phyloP scores from a whole-genome alignment of 2,797 vertebrate genomes.

The Champsocephalus gunnari region DNA sequence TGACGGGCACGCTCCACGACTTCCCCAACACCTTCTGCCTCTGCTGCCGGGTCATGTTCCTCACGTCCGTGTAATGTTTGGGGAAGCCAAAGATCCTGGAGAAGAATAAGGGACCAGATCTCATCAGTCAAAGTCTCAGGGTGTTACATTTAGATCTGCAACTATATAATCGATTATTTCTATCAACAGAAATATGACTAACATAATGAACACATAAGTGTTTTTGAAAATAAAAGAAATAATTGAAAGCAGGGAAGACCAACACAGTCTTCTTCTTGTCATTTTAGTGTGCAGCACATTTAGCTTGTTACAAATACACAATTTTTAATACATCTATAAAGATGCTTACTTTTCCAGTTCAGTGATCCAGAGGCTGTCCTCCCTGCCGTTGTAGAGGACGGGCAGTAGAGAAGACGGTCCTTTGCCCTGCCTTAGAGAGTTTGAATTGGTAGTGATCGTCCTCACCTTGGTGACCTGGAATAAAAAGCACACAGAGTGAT shows the following conservation, averaged over 20 bases:
- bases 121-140: neutral
- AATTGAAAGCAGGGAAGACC: too few relatives aligned
- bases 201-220: too few relatives aligned
- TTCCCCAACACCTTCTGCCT: conserved; percentile 92
- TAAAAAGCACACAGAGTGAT: conserved; percentile 10
- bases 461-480: conserved; percentile 82
- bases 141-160: neutral
- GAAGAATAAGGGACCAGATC: neutral
- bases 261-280: too few relatives aligned
- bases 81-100: conserved; percentile 95
- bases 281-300: too few relatives aligned
- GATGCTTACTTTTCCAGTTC: conserved; percentile 81
- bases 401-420: conserved; percentile 60
- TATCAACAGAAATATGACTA: too few relatives aligned
- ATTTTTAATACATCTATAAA: neutral
- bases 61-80: conserved; percentile 92
- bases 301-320: too few relatives aligned
- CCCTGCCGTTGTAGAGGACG: conserved; percentile 74
- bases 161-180: neutral
- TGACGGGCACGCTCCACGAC: conserved; percentile 93
- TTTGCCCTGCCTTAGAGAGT: conserved; percentile 83
- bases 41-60: conserved; percentile 86
- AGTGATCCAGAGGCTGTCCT: conserved; percentile 85
- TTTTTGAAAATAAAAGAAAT: too few relatives aligned
- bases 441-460: conserved; percentile 83